Evolutionary conservation across 2,888 invertebrate genomes (phyloP).

Genomic region (Cacoxenus indagator): DNA sequence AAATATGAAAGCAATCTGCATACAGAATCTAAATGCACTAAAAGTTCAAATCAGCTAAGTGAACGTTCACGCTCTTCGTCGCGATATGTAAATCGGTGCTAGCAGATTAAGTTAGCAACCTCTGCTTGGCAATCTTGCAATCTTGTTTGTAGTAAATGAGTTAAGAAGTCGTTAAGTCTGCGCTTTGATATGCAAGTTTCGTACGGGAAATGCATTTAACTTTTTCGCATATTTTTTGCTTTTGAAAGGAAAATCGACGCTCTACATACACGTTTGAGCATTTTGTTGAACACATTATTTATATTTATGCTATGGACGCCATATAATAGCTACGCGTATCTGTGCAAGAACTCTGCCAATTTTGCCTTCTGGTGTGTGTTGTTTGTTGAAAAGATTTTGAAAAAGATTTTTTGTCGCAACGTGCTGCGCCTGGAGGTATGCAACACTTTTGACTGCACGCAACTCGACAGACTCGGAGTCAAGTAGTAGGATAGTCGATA

Average conservation of each 20-base stretch:
- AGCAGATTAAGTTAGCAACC: background rate
- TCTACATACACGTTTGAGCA: conserved; percentile 19
- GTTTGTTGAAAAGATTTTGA: background rate
- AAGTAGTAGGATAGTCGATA: conserved; percentile 60
- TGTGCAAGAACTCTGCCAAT: background rate
- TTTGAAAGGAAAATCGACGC: too few species aligned
- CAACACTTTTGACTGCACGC: too few species aligned
- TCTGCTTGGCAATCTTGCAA: background rate
- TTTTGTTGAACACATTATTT: conserved; percentile 49
- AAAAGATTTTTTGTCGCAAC: too few species aligned
- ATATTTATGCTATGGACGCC: conserved; percentile 48
- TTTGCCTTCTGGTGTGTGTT: background rate
- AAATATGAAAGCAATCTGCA: too few species aligned
- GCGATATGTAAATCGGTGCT: background rate
- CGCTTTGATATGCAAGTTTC: conserved; percentile 42
- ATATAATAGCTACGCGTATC: background rate
- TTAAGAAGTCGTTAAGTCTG: conserved; percentile 11
- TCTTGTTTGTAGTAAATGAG: background rate
- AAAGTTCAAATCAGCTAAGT: background rate
- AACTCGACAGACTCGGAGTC: conserved; percentile 57
- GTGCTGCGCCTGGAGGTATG: conserved; percentile 24
- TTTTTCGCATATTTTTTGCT: conserved; percentile 46
- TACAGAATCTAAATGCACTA: too few species aligned
- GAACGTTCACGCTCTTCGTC: too few species aligned
- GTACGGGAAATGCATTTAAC: conserved; percentile 53